Conservation (phyloP, 1,140 invertebrate genomes). For the Drosophila orosa region DNA sequence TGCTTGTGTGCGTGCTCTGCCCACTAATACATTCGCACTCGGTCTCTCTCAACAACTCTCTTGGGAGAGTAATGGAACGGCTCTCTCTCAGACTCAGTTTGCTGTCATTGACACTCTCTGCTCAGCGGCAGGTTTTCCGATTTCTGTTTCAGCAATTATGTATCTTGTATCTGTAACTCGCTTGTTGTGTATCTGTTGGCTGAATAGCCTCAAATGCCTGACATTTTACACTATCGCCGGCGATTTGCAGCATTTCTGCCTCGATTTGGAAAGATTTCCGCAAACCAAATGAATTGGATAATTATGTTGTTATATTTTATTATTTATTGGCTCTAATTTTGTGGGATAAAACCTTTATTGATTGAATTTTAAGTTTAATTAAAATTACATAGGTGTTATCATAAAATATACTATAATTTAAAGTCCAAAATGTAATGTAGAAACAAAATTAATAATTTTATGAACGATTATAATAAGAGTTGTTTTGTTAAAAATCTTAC, state of each 20-base stretch:
- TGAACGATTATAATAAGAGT: too few relatives aligned
- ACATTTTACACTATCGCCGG: slow-evolving; percentile 70
- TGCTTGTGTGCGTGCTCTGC: slow-evolving; percentile 60
- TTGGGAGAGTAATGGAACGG: background rate
- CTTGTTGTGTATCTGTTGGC: slow-evolving; percentile 68
- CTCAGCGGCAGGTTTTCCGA: slow-evolving; percentile 57
- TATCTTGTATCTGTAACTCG: slow-evolving; percentile 78
- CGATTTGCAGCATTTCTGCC: slow-evolving; percentile 42
- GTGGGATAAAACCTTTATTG: background rate
- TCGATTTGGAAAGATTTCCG: slow-evolving; percentile 11
- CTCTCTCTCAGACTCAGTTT: slow-evolving; percentile 1
- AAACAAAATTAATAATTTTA: background rate
- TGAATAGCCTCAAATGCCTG: slow-evolving; percentile 61
- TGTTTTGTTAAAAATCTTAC: background rate
- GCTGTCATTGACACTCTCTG: slow-evolving; percentile 74
- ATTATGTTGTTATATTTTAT: background rate
- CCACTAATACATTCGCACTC: slow-evolving; percentile 47
- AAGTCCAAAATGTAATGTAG: background rate
- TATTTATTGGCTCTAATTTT: background rate
- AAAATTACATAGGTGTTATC: too few relatives aligned
- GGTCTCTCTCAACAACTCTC: slow-evolving; percentile 9
- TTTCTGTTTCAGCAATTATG: slow-evolving; percentile 70
- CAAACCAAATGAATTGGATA: background rate
- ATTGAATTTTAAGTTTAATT: background rate
- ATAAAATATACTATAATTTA: background rate